A percentile compares a stretch with the other conserved stretches of the same genome.
Evolutionary conservation across 2,797 vertebrate genomes (phyloP).

Genomic region (Chrysocyon brachyurus): DNA sequence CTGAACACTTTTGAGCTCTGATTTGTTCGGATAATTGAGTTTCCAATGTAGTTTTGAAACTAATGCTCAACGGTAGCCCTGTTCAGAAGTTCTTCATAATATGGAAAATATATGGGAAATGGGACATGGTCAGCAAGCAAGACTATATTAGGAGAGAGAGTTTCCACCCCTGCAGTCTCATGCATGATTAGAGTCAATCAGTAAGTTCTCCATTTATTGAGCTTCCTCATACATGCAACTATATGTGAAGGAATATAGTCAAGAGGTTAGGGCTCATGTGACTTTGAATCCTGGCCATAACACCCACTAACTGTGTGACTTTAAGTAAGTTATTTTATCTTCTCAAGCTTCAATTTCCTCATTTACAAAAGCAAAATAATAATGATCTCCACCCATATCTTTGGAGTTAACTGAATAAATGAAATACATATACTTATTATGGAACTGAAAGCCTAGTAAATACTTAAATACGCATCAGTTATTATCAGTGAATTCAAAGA

Average conservation of each 20-base stretch:
- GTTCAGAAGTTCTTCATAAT: not conserved
- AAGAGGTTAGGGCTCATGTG: not conserved
- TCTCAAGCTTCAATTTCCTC: not conserved
- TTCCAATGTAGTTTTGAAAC: slow-evolving; percentile 19
- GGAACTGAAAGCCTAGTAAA: not conserved
- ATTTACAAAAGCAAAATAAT: not conserved
- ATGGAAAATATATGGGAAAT: not conserved
- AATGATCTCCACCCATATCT: not conserved
- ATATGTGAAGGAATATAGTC: not conserved
- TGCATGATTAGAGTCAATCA: not conserved
- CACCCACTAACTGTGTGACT: not conserved
- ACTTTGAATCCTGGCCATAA: not conserved
- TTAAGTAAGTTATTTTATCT: slow-evolving; percentile 5
- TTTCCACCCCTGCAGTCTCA: not conserved
- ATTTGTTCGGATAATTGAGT: slow-evolving; percentile 61
- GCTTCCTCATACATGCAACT: not conserved
- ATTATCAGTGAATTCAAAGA: slow-evolving; percentile 43
- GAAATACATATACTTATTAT: not conserved
- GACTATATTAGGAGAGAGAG: not conserved
- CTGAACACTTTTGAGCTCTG: slow-evolving; percentile 52
- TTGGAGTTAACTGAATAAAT: not conserved
- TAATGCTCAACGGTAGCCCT: not conserved
- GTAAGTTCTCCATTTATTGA: not conserved
- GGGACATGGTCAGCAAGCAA: not conserved
- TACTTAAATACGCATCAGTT: not conserved